Evolutionary conservation across 2,113 vertebrate genomes (phyloP), one percentile per base, ranked within the genome.

Genomic region (Oceanodroma tethys): DNA sequence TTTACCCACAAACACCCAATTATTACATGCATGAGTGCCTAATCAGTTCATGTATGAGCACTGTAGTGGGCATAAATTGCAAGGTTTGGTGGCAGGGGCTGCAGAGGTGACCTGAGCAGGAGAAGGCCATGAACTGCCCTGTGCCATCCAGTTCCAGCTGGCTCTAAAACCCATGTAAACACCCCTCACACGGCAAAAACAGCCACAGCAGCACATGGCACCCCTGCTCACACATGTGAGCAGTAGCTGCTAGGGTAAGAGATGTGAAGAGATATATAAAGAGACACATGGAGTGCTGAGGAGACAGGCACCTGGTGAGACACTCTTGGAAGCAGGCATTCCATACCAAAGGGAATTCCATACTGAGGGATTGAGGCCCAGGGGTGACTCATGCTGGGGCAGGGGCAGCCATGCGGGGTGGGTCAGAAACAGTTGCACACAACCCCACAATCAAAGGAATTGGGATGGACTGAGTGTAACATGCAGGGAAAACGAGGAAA

Each of bases 311-410:
- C 8, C 25, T 22, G 22, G 14, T 13, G 38, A 76, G 48, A 22
- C 18, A 4, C 62, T 50, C 40, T 45, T 53, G 22, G 48, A 53
- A 65, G 38, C 14, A 45, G 19, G 11, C 38, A 21, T 9, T 86
- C 52, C 53, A 43, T 4, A 8, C 16, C 48, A 48, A 42, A 47
- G 18, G 7, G 9, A 91, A 43, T 10, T 48, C 43, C 20, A 2
- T 2, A 7, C 1, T 21, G 43, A 87, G 40, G 29, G 36, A 59
- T 17, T 7, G 5, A 0, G 2, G 30, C 30, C 27, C 67, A 72
- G 56, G 45, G 25, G 16, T 25, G 43, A 73, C 26, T n/a, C 53
- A 30, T 0, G 0, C 21, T 42, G n/a, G 47, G 10, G 27, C 4
- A 63, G 38, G 43, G 29, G 22, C 45, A 90, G 78, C 43, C 2